Base-by-base conservation (phyloP, 2,888 invertebrate genomes). In the Dicroscelio sp. region DNA sequence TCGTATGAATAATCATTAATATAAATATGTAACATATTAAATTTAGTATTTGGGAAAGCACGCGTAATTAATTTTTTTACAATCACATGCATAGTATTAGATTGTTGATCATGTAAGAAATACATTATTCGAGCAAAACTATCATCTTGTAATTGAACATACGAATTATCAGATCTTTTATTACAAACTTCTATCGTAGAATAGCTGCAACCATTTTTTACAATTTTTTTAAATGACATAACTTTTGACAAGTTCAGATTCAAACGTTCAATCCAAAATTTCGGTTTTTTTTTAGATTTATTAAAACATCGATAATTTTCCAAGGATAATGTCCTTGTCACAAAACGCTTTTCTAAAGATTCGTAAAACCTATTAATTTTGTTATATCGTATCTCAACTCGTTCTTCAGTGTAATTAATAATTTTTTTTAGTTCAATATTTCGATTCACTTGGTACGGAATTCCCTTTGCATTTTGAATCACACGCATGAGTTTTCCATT, bases 391-490 rank as follows among this genome's bases (percentile, higher is more conserved):
- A 76, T 23, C 38, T 58, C 2, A 25, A 76, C 60, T 2, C 38
- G 0, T 63, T 43, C 2, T 63, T 78, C 63, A n/a, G 30, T 23
- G 14, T 33, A 0, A n/a, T 25, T 25, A 17, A 76, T 25, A 27
- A 76, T 58, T 38, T 76, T n/a, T 38, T 35, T 33, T 52, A 76
- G 25, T 55, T 31, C 33, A 55, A 75, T 23, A 79, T 79, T 30
- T 55, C 80, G 80, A 30, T 82, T 69, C 17, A 82, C 69, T 69
- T 82, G 82, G 58, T 69, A 69, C 8, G 82, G 69, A 25, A 82
- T 82, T 14, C 82, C 69, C 38, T 58, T 69, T 8, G 69, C 55
- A 69, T 82, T 82, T 23, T 69, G 82, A 27, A 82, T 69, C 10
- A 82, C 43, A n/a, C 69, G 55, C 38, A 82, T 69, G n/a, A 82